These are phyloP conservation scores for Rhamnusium bicolor DNA, from an alignment of 2,888 invertebrate genomes.

Conservation along the genomic window DNA sequence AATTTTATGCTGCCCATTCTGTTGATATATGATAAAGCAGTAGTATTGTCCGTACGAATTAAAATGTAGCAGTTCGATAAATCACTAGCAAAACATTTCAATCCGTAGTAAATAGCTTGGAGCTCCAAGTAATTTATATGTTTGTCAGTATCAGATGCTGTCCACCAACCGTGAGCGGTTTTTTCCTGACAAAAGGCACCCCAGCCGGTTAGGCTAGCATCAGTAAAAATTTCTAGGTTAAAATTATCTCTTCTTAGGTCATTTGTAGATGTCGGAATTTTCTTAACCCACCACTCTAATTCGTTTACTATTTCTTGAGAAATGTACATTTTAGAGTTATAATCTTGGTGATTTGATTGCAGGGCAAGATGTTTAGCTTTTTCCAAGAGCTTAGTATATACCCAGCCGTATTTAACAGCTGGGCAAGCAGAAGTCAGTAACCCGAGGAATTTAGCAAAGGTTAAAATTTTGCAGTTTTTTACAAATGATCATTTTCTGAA, in stretches of 20 bases:
- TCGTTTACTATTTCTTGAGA: neutral
- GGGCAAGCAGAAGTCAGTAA: neutral
- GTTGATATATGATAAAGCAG: slow-evolving; percentile 8
- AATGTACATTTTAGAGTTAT: neutral
- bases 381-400: slow-evolving; percentile 6
- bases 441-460: neutral
- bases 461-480: neutral
- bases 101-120: slow-evolving; percentile 44
- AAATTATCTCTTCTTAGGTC: slow-evolving; percentile 16
- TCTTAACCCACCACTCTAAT: neutral
- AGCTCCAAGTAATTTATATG: slow-evolving; percentile 54
- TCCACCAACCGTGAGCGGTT: slow-evolving; percentile 47
- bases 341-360: neutral
- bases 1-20: slow-evolving; percentile 3
- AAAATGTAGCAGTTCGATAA: slow-evolving; percentile 40
- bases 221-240: slow-evolving; percentile 48
- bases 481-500: neutral
- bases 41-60: slow-evolving; percentile 50
- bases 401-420: neutral
- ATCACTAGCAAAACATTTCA: slow-evolving; percentile 51
- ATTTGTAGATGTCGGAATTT: neutral
- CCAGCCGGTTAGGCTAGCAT: slow-evolving; percentile 53
- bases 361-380: neutral
- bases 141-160: slow-evolving; percentile 27
- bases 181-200: slow-evolving; percentile 41